These are phyloP conservation scores for Andrena hattorfiana DNA, from an alignment of 2,888 invertebrate genomes.

Conservation along the genomic window DNA sequence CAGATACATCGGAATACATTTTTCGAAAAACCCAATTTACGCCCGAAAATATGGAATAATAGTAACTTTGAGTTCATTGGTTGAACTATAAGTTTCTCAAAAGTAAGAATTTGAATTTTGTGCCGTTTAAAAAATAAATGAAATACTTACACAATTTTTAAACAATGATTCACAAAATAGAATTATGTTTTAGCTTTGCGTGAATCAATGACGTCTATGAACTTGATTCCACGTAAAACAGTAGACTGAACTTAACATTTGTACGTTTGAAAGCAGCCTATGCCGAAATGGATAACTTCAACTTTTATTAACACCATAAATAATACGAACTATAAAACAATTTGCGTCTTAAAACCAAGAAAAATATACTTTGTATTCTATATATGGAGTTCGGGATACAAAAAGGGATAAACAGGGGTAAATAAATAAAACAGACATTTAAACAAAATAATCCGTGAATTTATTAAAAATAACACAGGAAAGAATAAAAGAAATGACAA, in stretches of 20 bases:
- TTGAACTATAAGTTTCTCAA: no score
- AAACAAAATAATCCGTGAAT: conserved; percentile 76
- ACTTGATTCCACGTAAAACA: background rate
- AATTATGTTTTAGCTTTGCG: background rate
- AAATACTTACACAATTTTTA: no score
- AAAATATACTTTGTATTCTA: background rate
- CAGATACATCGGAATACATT: no score
- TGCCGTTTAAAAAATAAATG: no score
- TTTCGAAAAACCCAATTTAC: no score
- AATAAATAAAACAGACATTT: conserved; percentile 48
- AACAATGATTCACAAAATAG: background rate
- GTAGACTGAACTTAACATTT: background rate
- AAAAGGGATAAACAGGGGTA: conserved; percentile 13
- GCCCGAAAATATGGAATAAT: no score
- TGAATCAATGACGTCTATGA: background rate
- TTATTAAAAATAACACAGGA: conserved; percentile 79
- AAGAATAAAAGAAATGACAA: conserved; percentile 71
- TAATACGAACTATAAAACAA: background rate
- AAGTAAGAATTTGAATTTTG: no score
- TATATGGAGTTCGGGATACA: background rate
- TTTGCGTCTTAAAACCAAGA: background rate
- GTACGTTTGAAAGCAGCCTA: background rate
- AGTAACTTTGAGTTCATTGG: no score
- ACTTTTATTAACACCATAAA: background rate
- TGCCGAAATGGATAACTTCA: background rate